phyloP scores from a whole-genome alignment of 1,140 invertebrate species.

The Capitella teleta region DNA sequence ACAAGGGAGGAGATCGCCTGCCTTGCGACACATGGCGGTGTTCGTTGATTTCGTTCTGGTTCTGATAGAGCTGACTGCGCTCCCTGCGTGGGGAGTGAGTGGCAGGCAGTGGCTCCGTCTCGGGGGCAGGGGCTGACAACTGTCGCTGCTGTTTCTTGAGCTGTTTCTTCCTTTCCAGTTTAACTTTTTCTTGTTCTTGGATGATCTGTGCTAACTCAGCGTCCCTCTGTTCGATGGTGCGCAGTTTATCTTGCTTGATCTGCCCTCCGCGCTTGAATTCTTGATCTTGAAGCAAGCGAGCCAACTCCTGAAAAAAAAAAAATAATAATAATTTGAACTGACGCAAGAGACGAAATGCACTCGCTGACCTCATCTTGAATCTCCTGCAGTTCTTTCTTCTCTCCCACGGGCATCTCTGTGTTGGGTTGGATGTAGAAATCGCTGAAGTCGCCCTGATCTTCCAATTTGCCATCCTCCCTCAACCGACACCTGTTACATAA shows the following conservation, averaged over 20 bases:
- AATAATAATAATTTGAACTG: too few relatives aligned
- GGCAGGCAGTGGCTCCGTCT: too few relatives aligned
- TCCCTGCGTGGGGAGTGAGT: too few relatives aligned
- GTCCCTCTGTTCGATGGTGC: conserved; percentile 83
- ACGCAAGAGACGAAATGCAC: not conserved
- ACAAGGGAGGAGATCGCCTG: too few relatives aligned
- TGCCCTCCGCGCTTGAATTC: conserved; percentile 53
- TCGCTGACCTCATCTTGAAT: conserved; percentile 40
- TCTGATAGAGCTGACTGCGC: too few relatives aligned
- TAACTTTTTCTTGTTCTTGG: conserved; percentile 66
- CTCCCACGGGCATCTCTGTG: conserved; percentile 26
- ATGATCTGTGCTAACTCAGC: conserved; percentile 75
- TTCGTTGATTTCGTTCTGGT: too few relatives aligned
- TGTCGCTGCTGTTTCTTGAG: too few relatives aligned
- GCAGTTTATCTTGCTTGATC: conserved; percentile 54
- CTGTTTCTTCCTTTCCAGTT: conserved; percentile 24
- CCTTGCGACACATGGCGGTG: too few relatives aligned
- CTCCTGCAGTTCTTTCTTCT: conserved; percentile 47
- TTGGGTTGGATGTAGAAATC: conserved; percentile 39
- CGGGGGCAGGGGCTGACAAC: too few relatives aligned
- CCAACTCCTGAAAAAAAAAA: conserved; percentile 52
- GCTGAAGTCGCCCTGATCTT: conserved; percentile 39
- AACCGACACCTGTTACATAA: not conserved
- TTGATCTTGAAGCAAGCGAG: conserved; percentile 54
- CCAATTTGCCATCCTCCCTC: conserved; percentile 20